Base-by-base conservation (phyloP, 2,888 invertebrate genomes). In the Euproctis similis region DNA sequence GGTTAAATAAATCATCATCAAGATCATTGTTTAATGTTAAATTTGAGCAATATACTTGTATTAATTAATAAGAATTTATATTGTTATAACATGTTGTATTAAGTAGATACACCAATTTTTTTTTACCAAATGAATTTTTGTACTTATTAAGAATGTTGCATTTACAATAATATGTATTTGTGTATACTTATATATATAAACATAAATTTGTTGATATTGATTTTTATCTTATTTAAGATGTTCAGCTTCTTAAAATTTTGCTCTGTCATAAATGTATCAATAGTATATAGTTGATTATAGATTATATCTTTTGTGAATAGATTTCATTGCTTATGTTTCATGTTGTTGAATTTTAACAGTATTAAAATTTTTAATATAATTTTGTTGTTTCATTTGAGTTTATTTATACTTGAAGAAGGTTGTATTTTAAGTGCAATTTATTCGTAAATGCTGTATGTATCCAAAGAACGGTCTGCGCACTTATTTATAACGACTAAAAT, bases 281-380 rank as follows among this genome's bases (percentile, higher is more conserved):
- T 40, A 32, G 41, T 41, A 28, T 53, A 44, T 46, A 36, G 35
- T 36, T 47, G 45, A 64, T 69, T 67, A 56, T 31, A 54, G 55
- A 65, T 69, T 59, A 61, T 59, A 56, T 58, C 46, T 53, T 60
- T 49, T 68, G 67, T 76, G 66, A 66, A 80, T 65, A 77, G 60
- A 60, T 50, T 71, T 53, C 69, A 68, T 70, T 58, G 59, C 63
- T 57, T 72, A 66, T 52, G 67, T 80, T 80, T 71, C 71, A 56
- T 76, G 77, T 81, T 82, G 82, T 81, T 82, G 78, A 81, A 75
- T 71, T 73, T 81, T 82, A 81, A 81, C 80, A 74, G 78, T 76
- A 82, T 77, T 82, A 78, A 76, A 78, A 70, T 64, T 59, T 63
- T 52, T 38, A 43, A 48, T 50, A 48, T 40, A 19, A 29, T 28